phyloP scores from a whole-genome alignment of 2,888 invertebrate species.

The Stegophylla sp. region DNA sequence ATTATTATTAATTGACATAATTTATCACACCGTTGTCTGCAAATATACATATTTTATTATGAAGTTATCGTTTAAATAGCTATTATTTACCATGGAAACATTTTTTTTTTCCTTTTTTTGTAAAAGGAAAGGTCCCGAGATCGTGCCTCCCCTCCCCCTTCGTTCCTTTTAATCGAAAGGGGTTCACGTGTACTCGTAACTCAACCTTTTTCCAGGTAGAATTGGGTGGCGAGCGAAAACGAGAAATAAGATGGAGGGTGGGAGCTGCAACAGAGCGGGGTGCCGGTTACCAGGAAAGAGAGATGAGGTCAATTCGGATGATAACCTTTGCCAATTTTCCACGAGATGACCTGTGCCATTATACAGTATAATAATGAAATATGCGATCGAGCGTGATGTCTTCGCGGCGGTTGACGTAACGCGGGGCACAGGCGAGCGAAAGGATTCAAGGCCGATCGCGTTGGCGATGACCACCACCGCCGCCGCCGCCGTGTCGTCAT shows the following conservation, averaged over 20 bases:
- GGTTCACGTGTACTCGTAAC: not conserved
- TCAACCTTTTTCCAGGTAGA: not conserved
- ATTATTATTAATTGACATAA: too few species aligned
- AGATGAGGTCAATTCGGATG: not conserved
- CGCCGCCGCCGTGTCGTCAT: constrained; percentile 40
- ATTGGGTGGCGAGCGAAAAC: not conserved
- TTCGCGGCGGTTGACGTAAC: constrained; percentile 47
- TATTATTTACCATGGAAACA: too few species aligned
- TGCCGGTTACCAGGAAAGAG: not conserved
- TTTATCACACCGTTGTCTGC: too few species aligned
- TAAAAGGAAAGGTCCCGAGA: too few species aligned
- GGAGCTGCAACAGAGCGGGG: not conserved
- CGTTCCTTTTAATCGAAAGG: too few species aligned
- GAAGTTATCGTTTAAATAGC: too few species aligned
- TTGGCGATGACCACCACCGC: constrained; percentile 41
- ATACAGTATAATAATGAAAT: too few species aligned
- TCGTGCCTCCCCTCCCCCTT: too few species aligned
- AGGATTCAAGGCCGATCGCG: constrained; percentile 55
- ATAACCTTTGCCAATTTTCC: not conserved
- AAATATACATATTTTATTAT: too few species aligned
- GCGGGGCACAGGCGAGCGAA: constrained; percentile 38
- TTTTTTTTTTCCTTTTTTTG: too few species aligned
- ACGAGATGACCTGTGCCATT: not conserved
- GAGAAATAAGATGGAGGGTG: not conserved
- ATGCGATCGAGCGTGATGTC: too few species aligned